A percentile compares a stretch with the other conserved stretches of the same genome.
phyloP scores from a whole-genome alignment of 2,888 invertebrate genomes.

The Catocala sponsa region DNA sequence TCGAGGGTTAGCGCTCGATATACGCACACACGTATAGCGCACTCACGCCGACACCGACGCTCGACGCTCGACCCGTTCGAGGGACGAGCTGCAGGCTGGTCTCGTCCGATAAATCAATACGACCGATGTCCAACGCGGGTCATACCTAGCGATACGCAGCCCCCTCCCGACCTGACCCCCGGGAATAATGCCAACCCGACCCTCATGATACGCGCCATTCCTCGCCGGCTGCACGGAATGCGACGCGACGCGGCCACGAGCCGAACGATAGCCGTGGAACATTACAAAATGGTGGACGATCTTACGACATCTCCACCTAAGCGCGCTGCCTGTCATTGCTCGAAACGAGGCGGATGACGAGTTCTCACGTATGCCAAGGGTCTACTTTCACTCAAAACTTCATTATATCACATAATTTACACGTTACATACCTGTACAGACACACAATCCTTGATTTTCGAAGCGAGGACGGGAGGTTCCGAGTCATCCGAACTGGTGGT shows the following conservation, averaged over 20 bases:
- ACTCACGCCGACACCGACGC: slow-evolving; percentile 85
- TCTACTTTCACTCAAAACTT: slow-evolving; percentile 86
- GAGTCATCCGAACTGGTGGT: slow-evolving; percentile 86
- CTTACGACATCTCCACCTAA: slow-evolving; percentile 89
- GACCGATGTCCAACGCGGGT: slow-evolving; percentile 75
- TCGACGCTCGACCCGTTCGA: slow-evolving; percentile 82
- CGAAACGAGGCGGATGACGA: slow-evolving; percentile 86
- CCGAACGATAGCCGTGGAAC: slow-evolving; percentile 85
- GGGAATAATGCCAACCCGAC: slow-evolving; percentile 82
- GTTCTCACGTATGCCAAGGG: slow-evolving; percentile 83
- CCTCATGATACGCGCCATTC: slow-evolving; percentile 82
- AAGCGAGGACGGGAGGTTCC: slow-evolving; percentile 87
- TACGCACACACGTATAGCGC: slow-evolving; percentile 80
- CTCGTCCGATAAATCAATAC: slow-evolving; percentile 87
- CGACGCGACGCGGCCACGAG: slow-evolving; percentile 84
- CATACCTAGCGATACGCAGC: slow-evolving; percentile 74
- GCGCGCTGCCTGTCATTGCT: slow-evolving; percentile 85
- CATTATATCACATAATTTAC: slow-evolving; percentile 69
- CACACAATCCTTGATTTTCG: slow-evolving; percentile 90
- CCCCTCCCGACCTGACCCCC: slow-evolving; percentile 82
- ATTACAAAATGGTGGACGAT: slow-evolving; percentile 89
- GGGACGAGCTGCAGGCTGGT: slow-evolving; percentile 84
- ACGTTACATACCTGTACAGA: slow-evolving; percentile 89
- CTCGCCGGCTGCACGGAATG: slow-evolving; percentile 84
- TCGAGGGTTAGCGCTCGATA: slow-evolving; percentile 87